phyloP scores from a whole-genome alignment of 2,113 vertebrate species.

The Coreoperca whiteheadi region DNA sequence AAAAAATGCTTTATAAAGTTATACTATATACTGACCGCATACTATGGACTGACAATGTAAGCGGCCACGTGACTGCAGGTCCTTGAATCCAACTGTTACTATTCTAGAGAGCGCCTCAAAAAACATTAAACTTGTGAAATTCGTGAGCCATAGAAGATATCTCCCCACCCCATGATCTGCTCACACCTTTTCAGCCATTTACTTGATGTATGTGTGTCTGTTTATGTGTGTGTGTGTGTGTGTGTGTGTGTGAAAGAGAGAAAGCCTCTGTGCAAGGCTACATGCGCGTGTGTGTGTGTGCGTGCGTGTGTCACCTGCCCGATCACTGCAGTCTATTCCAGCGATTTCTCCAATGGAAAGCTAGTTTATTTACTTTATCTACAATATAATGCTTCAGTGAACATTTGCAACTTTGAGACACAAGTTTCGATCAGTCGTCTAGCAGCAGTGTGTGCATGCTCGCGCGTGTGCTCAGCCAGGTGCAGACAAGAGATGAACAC shows the following conservation, averaged over 20 bases:
- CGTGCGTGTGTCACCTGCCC: conserved; percentile 77
- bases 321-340: conserved; percentile 92
- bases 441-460: conserved; percentile 75
- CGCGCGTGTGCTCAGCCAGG: conserved; percentile 74
- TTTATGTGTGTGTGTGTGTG: conserved; percentile 27
- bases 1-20: conserved; percentile 16
- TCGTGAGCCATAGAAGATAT: conserved; percentile 79
- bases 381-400: conserved; percentile 98
- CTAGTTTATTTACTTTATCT: conserved; percentile 99
- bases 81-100: conserved; percentile 68
- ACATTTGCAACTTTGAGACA: conserved; percentile 92
- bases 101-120: conserved; percentile 78
- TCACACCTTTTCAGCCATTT: conserved; percentile 58
- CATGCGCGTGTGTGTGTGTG: conserved; percentile 7
- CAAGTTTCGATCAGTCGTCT: conserved; percentile 91
- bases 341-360: conserved; percentile 90
- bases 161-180: conserved; percentile 38
- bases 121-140: conserved; percentile 84
- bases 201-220: conserved; percentile 41
- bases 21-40: neutral
- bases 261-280: no score
- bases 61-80: conserved; percentile 51
- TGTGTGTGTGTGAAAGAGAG: neutral
- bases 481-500: conserved; percentile 74
- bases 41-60: conserved; percentile 19